Percentiles rank a stretch among this genome's conserved stretches.
Conservation (phyloP, 2,797 vertebrate species). For the Agapornis canus region DNA sequence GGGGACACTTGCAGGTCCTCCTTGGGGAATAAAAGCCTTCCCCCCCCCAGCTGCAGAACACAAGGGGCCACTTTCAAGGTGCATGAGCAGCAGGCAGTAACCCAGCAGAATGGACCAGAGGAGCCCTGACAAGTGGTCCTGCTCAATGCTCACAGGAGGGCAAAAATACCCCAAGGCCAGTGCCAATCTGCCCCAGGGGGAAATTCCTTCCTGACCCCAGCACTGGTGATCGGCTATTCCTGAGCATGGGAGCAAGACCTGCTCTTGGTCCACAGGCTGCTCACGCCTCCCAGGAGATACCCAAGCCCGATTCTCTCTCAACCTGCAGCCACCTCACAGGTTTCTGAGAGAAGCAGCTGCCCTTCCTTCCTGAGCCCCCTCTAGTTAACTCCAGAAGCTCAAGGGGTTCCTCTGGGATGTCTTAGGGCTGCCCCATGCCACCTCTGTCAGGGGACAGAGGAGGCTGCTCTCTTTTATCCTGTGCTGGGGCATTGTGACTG, state of each 20-base stretch:
- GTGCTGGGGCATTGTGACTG: neutral
- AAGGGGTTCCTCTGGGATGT: neutral
- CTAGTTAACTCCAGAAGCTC: neutral
- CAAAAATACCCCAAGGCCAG: too few species aligned
- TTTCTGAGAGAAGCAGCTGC: neutral
- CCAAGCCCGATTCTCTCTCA: neutral
- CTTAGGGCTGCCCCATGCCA: neutral
- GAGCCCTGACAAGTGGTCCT: too few species aligned
- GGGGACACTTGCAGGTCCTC: neutral
- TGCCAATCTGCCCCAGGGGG: too few species aligned
- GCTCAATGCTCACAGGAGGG: too few species aligned
- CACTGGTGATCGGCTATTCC: rapidly evolving
- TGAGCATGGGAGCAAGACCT: neutral
- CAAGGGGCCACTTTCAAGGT: rapidly evolving
- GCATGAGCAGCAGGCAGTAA: too few species aligned
- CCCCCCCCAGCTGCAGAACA: neutral
- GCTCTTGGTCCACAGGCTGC: neutral
- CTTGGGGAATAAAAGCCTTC: neutral
- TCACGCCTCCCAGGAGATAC: neutral
- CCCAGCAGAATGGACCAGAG: too few species aligned
- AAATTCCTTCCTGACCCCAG: too few species aligned
- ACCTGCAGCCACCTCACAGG: neutral
- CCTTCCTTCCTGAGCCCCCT: neutral
- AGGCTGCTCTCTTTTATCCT: neutral
- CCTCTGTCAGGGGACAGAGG: neutral